Evolutionary conservation across 2,888 invertebrate species (phyloP).

Genomic region (Cephus sareptanus): DNA sequence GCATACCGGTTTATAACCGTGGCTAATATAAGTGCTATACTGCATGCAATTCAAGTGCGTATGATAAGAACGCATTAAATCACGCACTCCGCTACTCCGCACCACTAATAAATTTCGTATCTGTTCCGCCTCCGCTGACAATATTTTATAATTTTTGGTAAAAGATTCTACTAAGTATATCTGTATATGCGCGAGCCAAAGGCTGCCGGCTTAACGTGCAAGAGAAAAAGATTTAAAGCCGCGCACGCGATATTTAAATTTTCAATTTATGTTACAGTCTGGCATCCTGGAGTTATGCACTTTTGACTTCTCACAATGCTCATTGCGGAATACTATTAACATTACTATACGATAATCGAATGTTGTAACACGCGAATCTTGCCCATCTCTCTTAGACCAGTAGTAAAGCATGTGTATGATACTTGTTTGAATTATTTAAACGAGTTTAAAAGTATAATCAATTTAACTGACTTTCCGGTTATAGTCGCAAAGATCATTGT

Average conservation of each 20-base stretch:
- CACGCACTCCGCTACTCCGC: neutral
- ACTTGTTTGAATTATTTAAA: neutral
- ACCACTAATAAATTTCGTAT: slow-evolving; percentile 4
- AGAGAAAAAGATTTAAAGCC: neutral
- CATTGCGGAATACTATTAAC: neutral
- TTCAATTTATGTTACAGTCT: neutral
- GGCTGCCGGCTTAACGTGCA: neutral
- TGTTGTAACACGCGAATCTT: neutral
- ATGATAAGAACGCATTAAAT: slow-evolving; percentile 8
- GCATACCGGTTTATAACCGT: neutral
- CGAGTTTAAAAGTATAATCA: neutral
- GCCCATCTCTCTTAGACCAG: neutral
- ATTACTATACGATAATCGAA: neutral
- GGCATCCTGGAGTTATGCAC: neutral
- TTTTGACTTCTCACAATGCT: neutral
- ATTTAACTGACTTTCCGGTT: neutral
- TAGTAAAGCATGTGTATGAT: neutral
- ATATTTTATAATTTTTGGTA: slow-evolving; percentile 6
- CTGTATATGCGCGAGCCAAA: neutral
- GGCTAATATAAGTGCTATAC: neutral
- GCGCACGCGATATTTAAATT: neutral
- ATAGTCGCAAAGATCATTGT: neutral
- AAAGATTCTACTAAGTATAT: neutral
- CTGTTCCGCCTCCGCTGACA: slow-evolving; percentile 3
- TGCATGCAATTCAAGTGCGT: neutral